Evolutionary conservation across 1,140 invertebrate genomes (phyloP), one percentile per base, ranked within the genome.

Genomic region (Yoshiicerus persimilis): DNA sequence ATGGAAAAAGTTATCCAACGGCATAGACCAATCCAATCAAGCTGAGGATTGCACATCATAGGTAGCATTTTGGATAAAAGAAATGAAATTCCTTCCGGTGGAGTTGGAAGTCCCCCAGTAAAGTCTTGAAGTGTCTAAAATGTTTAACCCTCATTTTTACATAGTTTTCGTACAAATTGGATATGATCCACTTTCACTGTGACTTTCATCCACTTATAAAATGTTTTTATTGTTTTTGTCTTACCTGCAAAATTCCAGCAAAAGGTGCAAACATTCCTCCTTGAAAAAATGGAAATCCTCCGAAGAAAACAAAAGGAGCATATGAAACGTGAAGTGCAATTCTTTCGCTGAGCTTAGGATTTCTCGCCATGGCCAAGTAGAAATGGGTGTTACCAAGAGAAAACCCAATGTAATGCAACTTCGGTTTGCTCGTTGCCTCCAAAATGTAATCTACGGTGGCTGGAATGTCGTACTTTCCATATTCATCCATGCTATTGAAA

Each of bases 381-480:
- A 94, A 94, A 39, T 83, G 70, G 36, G 86, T 86, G 8, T 23
- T 86, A 25, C 88, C 88, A 6, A 87, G 34, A 56, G 88, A 89
- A 87, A 96, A 95, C 0, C 95, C 96, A 1, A 96, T 91, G 91
- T 96, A 97, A 87, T 92, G 92, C 0, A 96, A 66, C 88, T 94
- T 92, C 80, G 92, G 77, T 64, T 93, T 91, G 0, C 92, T 91
- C 0, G 95, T 95, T 1, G 85, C 89, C 4, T 94, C 91, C 3
- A 96, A 90, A 13, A 95, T 93, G 87, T 94, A 93, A 89, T 96
- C 94, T 10, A 97, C 94, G 93, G 95, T 95, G 0, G 96, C 94
- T 25, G 96, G 96, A 39, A 97, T 89, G 92, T 97, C 96, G 86
- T 94, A 94, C 0, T 93, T 92, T 8, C 95, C 96, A 91, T 97